Conservation (phyloP, 2,888 invertebrate genomes). For the Chalcis sispes region DNA sequence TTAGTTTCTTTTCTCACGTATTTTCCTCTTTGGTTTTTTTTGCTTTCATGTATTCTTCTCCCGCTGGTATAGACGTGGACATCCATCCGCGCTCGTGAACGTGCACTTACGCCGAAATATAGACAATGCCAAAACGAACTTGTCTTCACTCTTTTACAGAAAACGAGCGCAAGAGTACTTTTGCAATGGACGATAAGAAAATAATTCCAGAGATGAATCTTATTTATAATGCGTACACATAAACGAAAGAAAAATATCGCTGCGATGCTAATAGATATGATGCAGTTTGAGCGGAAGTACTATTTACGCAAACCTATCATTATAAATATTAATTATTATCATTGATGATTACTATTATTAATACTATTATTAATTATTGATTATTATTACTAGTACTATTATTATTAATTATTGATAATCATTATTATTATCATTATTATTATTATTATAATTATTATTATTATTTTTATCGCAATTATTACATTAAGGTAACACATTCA, state of each 20-base stretch:
- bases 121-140: conserved; percentile 60
- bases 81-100: conserved; percentile 69
- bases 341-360: conserved; percentile 33
- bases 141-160: conserved; percentile 72
- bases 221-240: conserved; percentile 72
- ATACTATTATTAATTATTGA: conserved; percentile 39
- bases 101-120: conserved; percentile 62
- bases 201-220: conserved; percentile 67
- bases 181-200: conserved; percentile 68
- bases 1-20: conserved; percentile 26
- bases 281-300: conserved; percentile 46
- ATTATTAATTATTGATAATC: conserved; percentile 42
- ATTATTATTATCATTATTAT: conserved; percentile 43
- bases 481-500: conserved; percentile 61
- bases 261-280: conserved; percentile 37
- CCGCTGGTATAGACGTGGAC: conserved; percentile 65
- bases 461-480: conserved; percentile 55
- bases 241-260: conserved; percentile 57
- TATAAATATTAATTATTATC: conserved; percentile 48
- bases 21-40: conserved; percentile 61
- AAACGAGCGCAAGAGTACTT: conserved; percentile 71
- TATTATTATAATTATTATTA: conserved; percentile 43
- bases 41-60: conserved; percentile 67
- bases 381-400: conserved; percentile 42
- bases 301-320: conserved; percentile 46